Evolutionary conservation across 2,797 vertebrate species (phyloP), one percentile per base, ranked within the genome.

Genomic region (Hemibagrus guttatus): DNA sequence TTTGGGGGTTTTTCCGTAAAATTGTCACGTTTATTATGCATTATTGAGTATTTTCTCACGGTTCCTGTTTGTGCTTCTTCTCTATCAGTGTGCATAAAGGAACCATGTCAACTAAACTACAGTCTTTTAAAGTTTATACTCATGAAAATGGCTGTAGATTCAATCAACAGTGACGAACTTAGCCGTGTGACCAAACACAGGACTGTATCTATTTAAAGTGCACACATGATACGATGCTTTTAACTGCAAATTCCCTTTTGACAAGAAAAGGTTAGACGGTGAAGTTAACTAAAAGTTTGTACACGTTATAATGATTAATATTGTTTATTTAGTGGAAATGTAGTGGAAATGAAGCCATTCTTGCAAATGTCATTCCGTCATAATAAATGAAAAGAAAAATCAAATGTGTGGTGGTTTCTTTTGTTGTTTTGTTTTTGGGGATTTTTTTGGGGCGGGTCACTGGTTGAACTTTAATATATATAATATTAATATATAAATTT

Each of bases 271-370:
- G 14, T 71, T 81, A 58, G 42, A 61, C 28, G 12, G 9, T 49
- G 46, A 59, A 49, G 54, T 69, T 23, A 1, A 71, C 69, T 59
- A 61, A 84, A 74, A 59, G 68, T 52, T 74, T 75, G 69, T 82
- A 39, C 54, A 8, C 78, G 3, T 61, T 63, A 61, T 35, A 49
- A 71, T 71, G 42, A 35, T 72, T 81, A 64, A 83, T 75, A 64
- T 64, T 66, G 69, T 66, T 86, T 64, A 63, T 23, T 75, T 66
- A 35, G 21, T 81, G 42, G 56, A 69, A 28, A 80, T 81, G 54
- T 61, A 81, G 76, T 80, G 76, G 42, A 64, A 83, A 86, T 64
- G 8, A 82, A 74, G 49, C 46, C 46, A 78, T 46, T 69, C 19
- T 42, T 81, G 66, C 12, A 66, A 64, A 35, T 74, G 85, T 72